Evolutionary conservation across 2,797 vertebrate species (phyloP), one percentile per base, ranked within the genome.

Genomic region (Myotis daubentonii): DNA sequence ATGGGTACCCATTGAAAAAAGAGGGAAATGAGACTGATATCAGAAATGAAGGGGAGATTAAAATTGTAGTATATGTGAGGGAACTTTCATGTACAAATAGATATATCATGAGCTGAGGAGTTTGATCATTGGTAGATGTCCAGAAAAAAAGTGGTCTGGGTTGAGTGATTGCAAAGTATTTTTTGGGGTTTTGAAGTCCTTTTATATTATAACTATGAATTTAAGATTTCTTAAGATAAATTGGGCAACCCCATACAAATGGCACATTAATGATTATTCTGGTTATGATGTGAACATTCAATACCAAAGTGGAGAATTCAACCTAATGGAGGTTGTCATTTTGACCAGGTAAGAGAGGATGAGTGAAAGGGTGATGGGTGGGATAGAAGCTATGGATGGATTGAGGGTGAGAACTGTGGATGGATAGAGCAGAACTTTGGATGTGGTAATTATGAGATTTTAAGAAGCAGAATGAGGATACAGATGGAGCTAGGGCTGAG

Each of bases 171-270:
- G 75, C 30, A 66, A 70, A 78, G 36, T 38, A 7, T 47, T 47
- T 75, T 94, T 78, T 68, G 2, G 41, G 2, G 9, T 71, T 81
- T 30, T 87, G 10, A 81, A 66, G 15, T 86, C 65, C 5, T 75
- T 89, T 89, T 84, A n/a, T 23, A 23, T 3, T 71, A 0, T 82
- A 81, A 83, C 87, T 81, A 87, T 10, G 20, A 53, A 81, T 75
- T 62, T 72, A 51, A 38, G 4, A 30, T 72, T 84, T 93, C 33
- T 76, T 47, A 84, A 91, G 78, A 91, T 74, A 71, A 93, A 87
- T 7, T 55, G 9, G 10, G 13, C 2, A 92, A 55, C 44, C 1
- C 0, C 1, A 12, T 87, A 20, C 78, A 82, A 71, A 47, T 5
- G n/a, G 15, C 33, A 79, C n/a, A 71, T 79, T 60, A 53, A 38